Base-by-base conservation (phyloP, 2,113 vertebrate species). In the Petrocephalus zakoni region DNA sequence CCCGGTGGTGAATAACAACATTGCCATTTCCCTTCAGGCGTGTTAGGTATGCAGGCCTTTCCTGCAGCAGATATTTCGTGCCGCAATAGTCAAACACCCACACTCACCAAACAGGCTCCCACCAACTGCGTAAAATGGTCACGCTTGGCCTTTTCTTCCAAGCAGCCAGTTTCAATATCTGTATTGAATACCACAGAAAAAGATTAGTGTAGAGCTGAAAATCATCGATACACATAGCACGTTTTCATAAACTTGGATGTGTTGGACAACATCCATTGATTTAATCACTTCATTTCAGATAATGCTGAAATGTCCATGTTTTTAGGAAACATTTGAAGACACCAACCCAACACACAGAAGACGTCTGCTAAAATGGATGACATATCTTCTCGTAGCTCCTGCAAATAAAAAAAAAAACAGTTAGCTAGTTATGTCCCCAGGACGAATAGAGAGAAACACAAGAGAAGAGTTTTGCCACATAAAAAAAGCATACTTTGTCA, bases 81-180 rank as follows among this genome's bases (percentile, higher is more conserved):
- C 85, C 88, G 88, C 87, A 52, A 83, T 17, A 78, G 82, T 17
- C 29, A 47, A 61, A 49, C 85, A 13, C 4, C 5, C 2, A 52
- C 85, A 95, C 97, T 97, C 96, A 99, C 98, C 97, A 99, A 96
- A 96, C 98, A 99, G 0, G 98, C 96, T 94, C 97, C 96, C 75
- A 99, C 98, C 93, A 99, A 92, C 49, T 98, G 97, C 83, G 97
- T 99, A 94, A 99, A 99, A 94, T 97, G 95, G 93, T 99, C 98
- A 92, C 98, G 96, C 92, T 98, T 99, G 93, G 94, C 96, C 95
- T 99, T 99, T 94, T 99, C 98, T 96, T 99, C 98, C 95, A 98
- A 96, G 90, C 97, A 97, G 91, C 96, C 95, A 34, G 98, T 99
- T 94, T 99, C 98, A 92, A 98, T 97, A 96, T 99, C 98, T 99